Evolutionary conservation across 1,140 invertebrate genomes (phyloP).

Genomic region (Danaus plexippus): DNA sequence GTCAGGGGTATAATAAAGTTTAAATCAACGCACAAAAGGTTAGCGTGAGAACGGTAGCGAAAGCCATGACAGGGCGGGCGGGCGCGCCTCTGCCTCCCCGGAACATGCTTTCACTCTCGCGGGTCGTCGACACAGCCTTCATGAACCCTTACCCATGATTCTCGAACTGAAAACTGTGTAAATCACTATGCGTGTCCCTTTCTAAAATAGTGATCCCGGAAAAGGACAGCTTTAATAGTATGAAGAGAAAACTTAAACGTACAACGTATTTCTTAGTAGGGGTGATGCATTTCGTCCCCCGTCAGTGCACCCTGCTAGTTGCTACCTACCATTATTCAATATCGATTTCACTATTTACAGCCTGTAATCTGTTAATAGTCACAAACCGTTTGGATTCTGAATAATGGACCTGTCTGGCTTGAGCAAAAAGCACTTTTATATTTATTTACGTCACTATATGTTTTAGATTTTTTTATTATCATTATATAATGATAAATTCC

Average conservation of each 20-base stretch:
- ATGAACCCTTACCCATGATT: constrained; percentile 48
- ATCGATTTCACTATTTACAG: constrained; percentile 67
- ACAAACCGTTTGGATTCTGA: constrained; percentile 32
- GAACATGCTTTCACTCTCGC: constrained; percentile 69
- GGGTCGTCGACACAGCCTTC: constrained; percentile 65
- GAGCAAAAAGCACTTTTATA: constrained; percentile 5
- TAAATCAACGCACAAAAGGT: constrained; percentile 41
- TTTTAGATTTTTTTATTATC: not conserved
- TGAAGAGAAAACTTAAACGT: constrained; percentile 11
- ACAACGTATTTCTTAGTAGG: constrained; percentile 29
- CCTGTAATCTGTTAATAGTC: constrained; percentile 53
- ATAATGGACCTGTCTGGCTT: constrained; percentile 22
- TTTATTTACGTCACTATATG: constrained; percentile 7
- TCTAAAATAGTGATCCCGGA: constrained; percentile 10
- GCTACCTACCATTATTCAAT: constrained; percentile 57
- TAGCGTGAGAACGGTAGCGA: constrained; percentile 62
- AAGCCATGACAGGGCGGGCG: constrained; percentile 61
- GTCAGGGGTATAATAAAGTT: constrained; percentile 34
- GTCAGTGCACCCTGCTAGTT: constrained; percentile 31
- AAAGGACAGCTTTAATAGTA: constrained; percentile 15
- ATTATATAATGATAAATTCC: no score
- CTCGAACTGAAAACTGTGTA: constrained; percentile 33
- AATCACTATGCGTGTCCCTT: constrained; percentile 14
- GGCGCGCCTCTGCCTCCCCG: constrained; percentile 49
- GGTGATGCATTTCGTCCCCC: constrained; percentile 32